Percentiles rank a stretch among this genome's conserved stretches.
Conservation (phyloP, 2,797 vertebrate genomes). For the Rhinoraja longicauda region DNA sequence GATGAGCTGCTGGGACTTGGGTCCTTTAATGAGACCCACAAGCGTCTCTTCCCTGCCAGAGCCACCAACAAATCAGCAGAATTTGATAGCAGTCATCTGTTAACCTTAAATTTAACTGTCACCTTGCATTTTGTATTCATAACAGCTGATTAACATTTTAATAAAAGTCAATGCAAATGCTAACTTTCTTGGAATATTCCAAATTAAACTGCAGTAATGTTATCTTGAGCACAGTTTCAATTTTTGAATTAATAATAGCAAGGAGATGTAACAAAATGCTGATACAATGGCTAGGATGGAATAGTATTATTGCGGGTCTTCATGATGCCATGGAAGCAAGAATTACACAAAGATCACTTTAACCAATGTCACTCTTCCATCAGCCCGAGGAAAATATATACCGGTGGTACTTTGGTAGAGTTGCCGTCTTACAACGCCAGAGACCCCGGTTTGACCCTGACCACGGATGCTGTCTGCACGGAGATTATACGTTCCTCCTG, state of each 20-base stretch:
- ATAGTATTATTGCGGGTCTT: neutral
- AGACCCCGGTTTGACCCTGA: too few species aligned
- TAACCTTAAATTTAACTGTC: conserved; percentile 98
- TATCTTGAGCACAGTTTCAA: neutral
- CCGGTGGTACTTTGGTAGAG: too few species aligned
- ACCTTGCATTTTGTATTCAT: conserved; percentile 81
- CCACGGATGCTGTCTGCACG: too few species aligned
- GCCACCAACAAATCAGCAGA: conserved; percentile 65
- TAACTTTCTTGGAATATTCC: conserved; percentile 32
- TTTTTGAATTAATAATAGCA: conserved; percentile 2
- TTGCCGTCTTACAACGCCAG: too few species aligned
- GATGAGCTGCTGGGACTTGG: conserved; percentile 55
- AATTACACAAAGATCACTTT: neutral
- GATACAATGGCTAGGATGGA: neutral
- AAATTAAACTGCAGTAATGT: neutral
- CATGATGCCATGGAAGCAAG: neutral
- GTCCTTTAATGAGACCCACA: conserved; percentile 58
- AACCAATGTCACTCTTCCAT: neutral
- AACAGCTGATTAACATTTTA: conserved; percentile 64
- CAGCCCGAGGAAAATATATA: neutral
- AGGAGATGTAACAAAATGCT: conserved; percentile 19
- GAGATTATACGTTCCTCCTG: too few species aligned
- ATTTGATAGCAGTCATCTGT: conserved; percentile 83
- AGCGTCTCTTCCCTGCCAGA: conserved; percentile 69
- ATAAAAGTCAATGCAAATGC: conserved; percentile 17